A percentile compares a stretch with the other conserved stretches of the same genome.
These are phyloP conservation scores for Lipophrys pholis DNA, from an alignment of 2,113 vertebrate genomes.

Conservation along the genomic window DNA sequence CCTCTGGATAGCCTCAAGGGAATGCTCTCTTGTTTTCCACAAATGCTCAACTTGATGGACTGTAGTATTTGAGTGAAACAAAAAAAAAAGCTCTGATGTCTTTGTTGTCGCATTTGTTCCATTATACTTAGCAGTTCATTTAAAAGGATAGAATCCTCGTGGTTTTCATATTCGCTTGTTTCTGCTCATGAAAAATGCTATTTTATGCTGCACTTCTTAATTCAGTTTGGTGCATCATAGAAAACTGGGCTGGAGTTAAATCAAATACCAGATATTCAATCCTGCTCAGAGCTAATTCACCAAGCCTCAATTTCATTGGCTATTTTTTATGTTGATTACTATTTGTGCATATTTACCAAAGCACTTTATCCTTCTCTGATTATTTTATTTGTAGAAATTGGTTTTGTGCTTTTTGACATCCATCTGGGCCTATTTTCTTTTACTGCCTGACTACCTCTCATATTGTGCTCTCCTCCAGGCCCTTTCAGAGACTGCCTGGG, in stretches of 20 bases:
- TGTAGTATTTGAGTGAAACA: too few relatives aligned
- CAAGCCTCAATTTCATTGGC: not conserved
- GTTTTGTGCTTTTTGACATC: not conserved
- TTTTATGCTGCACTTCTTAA: not conserved
- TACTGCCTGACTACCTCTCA: slow-evolving; percentile 17
- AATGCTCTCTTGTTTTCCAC: too few relatives aligned
- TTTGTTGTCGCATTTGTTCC: too few relatives aligned
- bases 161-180: not conserved
- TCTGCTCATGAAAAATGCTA: not conserved
- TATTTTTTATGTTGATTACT: not conserved
- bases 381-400: not conserved
- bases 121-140: too few relatives aligned
- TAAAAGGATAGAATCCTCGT: too few relatives aligned
- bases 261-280: not conserved
- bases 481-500: slow-evolving; percentile 95
- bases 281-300: not conserved
- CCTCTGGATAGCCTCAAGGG: too few relatives aligned
- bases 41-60: too few relatives aligned
- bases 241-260: not conserved
- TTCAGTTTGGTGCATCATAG: not conserved
- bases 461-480: slow-evolving; percentile 80
- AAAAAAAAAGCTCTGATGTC: too few relatives aligned
- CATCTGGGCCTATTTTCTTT: slow-evolving; percentile 2
- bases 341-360: not conserved
- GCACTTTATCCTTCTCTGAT: not conserved